Base-by-base conservation (phyloP, 2,888 invertebrate species). In the Acleris emargana region DNA sequence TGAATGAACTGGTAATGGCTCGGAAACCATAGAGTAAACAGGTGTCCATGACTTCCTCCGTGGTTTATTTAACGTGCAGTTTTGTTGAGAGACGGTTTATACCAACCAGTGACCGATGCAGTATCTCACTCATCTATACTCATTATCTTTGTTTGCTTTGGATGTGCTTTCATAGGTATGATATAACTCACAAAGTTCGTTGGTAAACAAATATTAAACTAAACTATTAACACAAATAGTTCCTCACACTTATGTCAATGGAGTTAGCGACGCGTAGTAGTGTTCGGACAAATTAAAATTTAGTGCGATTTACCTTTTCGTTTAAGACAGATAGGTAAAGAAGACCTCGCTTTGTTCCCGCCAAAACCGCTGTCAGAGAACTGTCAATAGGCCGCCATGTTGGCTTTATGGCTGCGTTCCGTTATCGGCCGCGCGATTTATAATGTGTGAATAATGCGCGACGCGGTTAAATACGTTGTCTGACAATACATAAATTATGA, bases 401-500 rank as follows among this genome's bases (percentile, higher is more conserved):
- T 86, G 73, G 76, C 77, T 79, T 85, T 84, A 84, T 76, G 80
- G 76, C 69, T 76, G 82, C 84, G 82, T 81, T 81, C 76, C 81
- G 80, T 88, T 91, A 91, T 90, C 90, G 76, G 74, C 74, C 80
- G 82, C 79, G 78, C 88, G 88, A 88, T 90, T 91, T 91, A 91
- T 90, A 90, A 91, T 89, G 87, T 88, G 90, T 90, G 90, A 91
- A 88, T 90, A 91, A 91, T 88, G 86, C 79, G 79, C 76, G 72
- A 73, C 71, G 66, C 72, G 84, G 86, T 86, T 90, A 89, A 90
- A 90, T 89, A 90, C 86, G 83, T 73, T 71, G 72, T 78, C 79
- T 86, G 89, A 88, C 89, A 89, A 89, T 87, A 90, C 88, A 89
- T 90, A 90, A 89, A 90, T 91, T 91, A 91, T 86, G 82, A 81